A percentile compares a stretch with the other conserved stretches of the same genome.
These are phyloP conservation scores for Capreolus pygargus DNA, from an alignment of 2,113 vertebrate genomes.

Conservation along the genomic window DNA sequence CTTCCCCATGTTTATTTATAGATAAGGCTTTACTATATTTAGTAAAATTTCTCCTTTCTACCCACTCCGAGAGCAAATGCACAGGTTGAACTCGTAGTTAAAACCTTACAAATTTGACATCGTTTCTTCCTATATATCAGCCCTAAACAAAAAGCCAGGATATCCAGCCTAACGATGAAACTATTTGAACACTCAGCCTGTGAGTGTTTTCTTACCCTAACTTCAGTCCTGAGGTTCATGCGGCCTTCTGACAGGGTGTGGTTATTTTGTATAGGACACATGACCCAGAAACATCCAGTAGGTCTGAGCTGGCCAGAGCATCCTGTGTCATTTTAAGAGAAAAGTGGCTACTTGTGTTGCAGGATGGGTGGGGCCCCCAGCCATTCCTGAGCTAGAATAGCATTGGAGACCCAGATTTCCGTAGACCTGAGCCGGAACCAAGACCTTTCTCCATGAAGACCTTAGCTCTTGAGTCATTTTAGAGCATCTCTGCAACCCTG, in stretches of 20 bases:
- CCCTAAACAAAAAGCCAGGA: too few relatives aligned
- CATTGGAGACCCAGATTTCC: background rate
- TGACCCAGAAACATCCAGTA: fast-evolving
- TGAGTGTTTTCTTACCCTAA: fast-evolving
- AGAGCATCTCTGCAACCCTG: background rate
- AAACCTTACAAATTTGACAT: background rate
- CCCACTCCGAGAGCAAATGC: background rate
- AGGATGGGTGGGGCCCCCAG: background rate
- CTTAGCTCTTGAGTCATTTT: background rate
- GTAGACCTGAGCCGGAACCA: background rate
- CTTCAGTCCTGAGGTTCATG: background rate
- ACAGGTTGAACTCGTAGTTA: background rate
- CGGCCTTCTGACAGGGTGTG: background rate
- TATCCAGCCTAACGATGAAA: fast-evolving
- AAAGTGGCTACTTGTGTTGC: background rate
- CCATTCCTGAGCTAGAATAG: background rate
- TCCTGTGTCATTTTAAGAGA: background rate
- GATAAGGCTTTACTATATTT: background rate
- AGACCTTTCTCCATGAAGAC: background rate
- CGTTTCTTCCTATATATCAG: background rate
- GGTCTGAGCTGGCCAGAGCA: background rate
- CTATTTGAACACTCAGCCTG: fast-evolving
- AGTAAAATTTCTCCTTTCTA: background rate
- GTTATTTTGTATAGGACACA: background rate
- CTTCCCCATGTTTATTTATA: background rate